Base-by-base conservation (phyloP, 2,797 vertebrate species). In the Buceros bicornis region DNA sequence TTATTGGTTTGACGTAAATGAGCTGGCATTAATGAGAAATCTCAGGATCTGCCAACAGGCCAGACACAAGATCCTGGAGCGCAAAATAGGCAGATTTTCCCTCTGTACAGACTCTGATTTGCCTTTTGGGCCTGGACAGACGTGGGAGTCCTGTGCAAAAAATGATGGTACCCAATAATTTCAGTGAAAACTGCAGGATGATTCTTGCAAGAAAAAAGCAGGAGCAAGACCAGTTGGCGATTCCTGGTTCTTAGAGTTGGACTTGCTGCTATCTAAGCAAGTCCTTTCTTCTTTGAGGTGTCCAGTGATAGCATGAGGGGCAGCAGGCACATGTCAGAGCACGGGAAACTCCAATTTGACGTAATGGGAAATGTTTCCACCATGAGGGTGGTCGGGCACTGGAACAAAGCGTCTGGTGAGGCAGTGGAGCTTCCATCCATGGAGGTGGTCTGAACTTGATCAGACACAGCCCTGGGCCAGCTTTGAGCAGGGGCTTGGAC, bases 251-350 rank as follows among this genome's bases (percentile, higher is more conserved):
- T 76, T 69, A 11, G 21, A 72, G 64, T 40, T 82, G 74, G 54
- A 47, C 15, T 61, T 87, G 50, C 54, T 50, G 42, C 22, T 58
- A 19, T 40, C 33, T 47, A 35, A 90, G 21, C n/a, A 87, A 24
- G 16, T 57, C 16, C 33, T 61, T 82, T 62, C 19, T 89, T 91
- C 31, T 84, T 4, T 0, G 78, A 84, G 16, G 4, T 72, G 10
- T 18, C 26, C 37, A 54, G 5, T 40, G 56, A 26, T 65, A 42
- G 15, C 0, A 0, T 20, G 29, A 73, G 33, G 33, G 43, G 25
- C 19, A 87, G 11, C 0, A 1, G 33, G 18, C 2, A 1, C 0
- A 0, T 11, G 70, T 50, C 2, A 5, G 58, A 89, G 11, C 29
- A 13, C 14, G 28, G 33, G 26, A 53, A 76, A 43, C 76, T 82